phyloP scores from a whole-genome alignment of 2,888 invertebrate species.

The Ashinkailepas kermadecensis region DNA sequence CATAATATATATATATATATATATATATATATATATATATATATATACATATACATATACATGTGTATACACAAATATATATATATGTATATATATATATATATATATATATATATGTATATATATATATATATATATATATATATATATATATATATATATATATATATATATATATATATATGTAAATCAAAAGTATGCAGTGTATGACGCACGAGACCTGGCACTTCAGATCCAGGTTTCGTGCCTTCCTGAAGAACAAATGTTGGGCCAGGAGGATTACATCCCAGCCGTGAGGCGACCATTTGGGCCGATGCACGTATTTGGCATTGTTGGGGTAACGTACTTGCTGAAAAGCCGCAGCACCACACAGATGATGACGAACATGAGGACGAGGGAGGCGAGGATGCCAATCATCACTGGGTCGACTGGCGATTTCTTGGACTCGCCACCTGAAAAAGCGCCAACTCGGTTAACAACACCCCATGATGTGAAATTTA shows the following conservation, averaged over 20 bases:
- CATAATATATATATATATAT: slow-evolving; percentile 18
- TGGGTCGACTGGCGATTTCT: slow-evolving; percentile 29
- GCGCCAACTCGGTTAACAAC: too few relatives aligned
- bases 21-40: slow-evolving; percentile 27
- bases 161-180: slow-evolving; percentile 32
- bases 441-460: background rate
- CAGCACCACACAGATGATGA: slow-evolving; percentile 85
- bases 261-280: too few relatives aligned
- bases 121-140: slow-evolving; percentile 26
- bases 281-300: too few relatives aligned
- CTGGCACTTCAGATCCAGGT: too few relatives aligned
- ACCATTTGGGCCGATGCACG: too few relatives aligned
- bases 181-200: background rate
- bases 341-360: slow-evolving; percentile 79
- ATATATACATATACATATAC: slow-evolving; percentile 27
- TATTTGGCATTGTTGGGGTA: too few relatives aligned
- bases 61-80: slow-evolving; percentile 33
- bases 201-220: too few relatives aligned
- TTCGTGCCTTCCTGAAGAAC: too few relatives aligned
- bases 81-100: slow-evolving; percentile 15
- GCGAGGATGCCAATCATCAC: slow-evolving; percentile 34
- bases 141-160: slow-evolving; percentile 25
- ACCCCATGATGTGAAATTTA: too few relatives aligned
- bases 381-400: slow-evolving; percentile 62
- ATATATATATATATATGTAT: slow-evolving; percentile 27